phyloP scores from a whole-genome alignment of 2,797 vertebrate genomes.

The Kryptolebias ocellatus region DNA sequence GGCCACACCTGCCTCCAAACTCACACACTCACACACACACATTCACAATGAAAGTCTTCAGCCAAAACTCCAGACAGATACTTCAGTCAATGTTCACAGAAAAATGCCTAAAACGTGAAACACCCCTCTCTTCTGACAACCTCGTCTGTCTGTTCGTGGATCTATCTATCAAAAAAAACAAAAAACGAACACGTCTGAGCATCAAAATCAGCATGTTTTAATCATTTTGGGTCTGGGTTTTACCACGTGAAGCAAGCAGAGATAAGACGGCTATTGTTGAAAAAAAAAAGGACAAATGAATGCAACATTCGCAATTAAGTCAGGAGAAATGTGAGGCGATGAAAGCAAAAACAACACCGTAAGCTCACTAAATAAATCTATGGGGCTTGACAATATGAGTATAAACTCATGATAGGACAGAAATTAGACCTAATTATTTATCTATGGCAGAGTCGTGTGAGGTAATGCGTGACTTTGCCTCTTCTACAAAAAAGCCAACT shows the following conservation, averaged over 20 bases:
- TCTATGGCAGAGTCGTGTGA: too few species aligned
- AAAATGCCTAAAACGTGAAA: slow-evolving; percentile 47
- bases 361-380: too few species aligned
- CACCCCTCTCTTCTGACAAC: background rate
- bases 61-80: slow-evolving; percentile 35
- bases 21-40: slow-evolving; percentile 16
- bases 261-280: background rate
- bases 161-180: background rate
- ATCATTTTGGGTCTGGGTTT: background rate
- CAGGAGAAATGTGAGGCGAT: too few species aligned
- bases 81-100: slow-evolving; percentile 48
- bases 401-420: too few species aligned
- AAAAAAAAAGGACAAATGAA: too few species aligned
- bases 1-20: slow-evolving; percentile 77
- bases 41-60: slow-evolving; percentile 32
- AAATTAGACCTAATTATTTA: too few species aligned
- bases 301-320: too few species aligned
- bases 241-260: background rate
- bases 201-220: background rate
- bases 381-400: too few species aligned
- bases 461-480: background rate
- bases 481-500: too few species aligned
- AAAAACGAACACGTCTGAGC: background rate
- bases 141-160: slow-evolving; percentile 1
- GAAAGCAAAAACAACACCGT: too few species aligned